Base-by-base conservation (phyloP, 2,113 vertebrate genomes). In the Oostethus manadensis region DNA sequence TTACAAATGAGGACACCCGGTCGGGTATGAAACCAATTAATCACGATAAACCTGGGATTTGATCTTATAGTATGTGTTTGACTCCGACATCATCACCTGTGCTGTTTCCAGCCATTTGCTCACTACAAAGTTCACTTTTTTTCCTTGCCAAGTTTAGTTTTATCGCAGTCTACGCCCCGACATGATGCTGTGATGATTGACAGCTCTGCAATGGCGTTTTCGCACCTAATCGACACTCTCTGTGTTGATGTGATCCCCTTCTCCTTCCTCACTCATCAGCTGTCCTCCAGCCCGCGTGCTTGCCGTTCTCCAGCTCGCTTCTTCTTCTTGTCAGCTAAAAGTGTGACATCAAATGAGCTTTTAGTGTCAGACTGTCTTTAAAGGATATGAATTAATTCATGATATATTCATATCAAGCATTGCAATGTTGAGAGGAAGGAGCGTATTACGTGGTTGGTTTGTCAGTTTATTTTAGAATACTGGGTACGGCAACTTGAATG, bases 161-260 rank as follows among this genome's bases (percentile, higher is more conserved):
- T 15, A 29, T 16, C 11, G 23, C 7, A 55, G 40, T 40, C 55
- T 45, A 51, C 56, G 50, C 56, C 51, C 15, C 23, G 11, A 1
- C 54, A 13, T 55, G 63, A 51, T 17, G 61, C 57, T 33, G 35
- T 22, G 59, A 65, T 73, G 75, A 79, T 72, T 80, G 77, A 83
- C 69, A 50, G 64, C 2, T 23, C 48, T 51, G 58, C 26, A 56
- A 74, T 61, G 54, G 51, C 3, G 54, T 77, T 76, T 76, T 80
- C 75, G 83, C 80, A 76, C 73, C 68, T 80, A 70, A 84, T 84
- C 68, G 51, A 81, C 74, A 83, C 73, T 67, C 55, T 56, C 18
- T 22, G 77, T 68, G 73, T 77, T 68, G 67, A 80, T 55, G 44
- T 33, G 64, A 64, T 51, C 55, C 68, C 46, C 51, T 56, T 70